These are phyloP conservation scores for Caenorhabditis auriculariae DNA, from an alignment of 2,888 invertebrate genomes.

Conservation along the genomic window DNA sequence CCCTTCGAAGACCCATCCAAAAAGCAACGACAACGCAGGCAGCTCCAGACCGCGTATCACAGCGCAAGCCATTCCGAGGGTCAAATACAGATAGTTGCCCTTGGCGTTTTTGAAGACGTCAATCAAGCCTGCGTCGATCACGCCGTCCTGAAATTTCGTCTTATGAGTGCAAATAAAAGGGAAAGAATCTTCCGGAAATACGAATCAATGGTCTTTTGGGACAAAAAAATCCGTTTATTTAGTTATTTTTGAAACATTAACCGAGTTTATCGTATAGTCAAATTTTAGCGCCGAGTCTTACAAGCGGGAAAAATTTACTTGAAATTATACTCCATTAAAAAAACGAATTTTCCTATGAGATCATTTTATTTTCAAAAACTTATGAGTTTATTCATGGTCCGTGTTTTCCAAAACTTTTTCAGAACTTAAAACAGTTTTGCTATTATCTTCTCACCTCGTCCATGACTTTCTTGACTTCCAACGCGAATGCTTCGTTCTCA, in stretches of 20 bases:
- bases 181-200: too few species aligned
- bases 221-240: too few species aligned
- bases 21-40: conserved; percentile 66
- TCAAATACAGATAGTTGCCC: conserved; percentile 40
- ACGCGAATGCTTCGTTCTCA: conserved; percentile 43
- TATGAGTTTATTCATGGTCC: too few species aligned
- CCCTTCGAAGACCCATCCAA: conserved; percentile 47
- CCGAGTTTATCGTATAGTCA: not conserved
- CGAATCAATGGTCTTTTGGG: too few species aligned
- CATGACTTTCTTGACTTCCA: conserved; percentile 40
- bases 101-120: conserved; percentile 44
- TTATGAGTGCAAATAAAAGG: not conserved
- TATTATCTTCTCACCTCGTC: conserved; percentile 11
- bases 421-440: not conserved
- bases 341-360: too few species aligned
- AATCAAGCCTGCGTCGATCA: conserved; percentile 37
- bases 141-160: conserved; percentile 19
- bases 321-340: too few species aligned
- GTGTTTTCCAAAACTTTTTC: too few species aligned
- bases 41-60: conserved; percentile 65
- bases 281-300: not conserved
- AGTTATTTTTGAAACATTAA: not conserved
- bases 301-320: too few species aligned
- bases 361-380: too few species aligned
- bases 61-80: conserved; percentile 32